Percentiles rank a stretch among this genome's conserved stretches.
phyloP scores from a whole-genome alignment of 2,797 vertebrate genomes.

The Malurus splendens region DNA sequence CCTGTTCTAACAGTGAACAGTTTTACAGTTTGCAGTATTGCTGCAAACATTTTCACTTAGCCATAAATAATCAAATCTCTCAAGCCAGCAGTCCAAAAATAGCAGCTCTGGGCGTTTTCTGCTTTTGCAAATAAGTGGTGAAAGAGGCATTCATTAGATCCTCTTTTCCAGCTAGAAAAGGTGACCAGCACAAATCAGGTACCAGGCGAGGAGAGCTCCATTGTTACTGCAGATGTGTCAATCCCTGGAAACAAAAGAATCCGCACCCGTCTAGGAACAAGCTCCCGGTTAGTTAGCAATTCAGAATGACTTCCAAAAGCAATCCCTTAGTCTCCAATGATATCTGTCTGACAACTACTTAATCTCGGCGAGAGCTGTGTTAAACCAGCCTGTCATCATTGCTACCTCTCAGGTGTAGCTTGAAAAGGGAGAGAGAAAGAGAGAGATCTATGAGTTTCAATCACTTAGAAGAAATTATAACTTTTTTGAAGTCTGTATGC shows the following conservation, averaged over 20 bases:
- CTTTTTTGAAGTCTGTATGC: slow-evolving; percentile 66
- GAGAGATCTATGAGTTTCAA: slow-evolving; percentile 65
- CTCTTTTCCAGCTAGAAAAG: background rate
- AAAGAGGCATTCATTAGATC: slow-evolving; percentile 1
- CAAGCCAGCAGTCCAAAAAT: background rate
- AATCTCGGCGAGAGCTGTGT: slow-evolving; percentile 76
- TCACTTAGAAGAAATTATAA: slow-evolving; percentile 71
- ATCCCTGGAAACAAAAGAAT: slow-evolving; percentile 46
- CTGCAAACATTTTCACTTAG: background rate
- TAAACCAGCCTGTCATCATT: slow-evolving; percentile 76
- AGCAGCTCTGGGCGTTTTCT: background rate
- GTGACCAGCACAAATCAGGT: background rate
- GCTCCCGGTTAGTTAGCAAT: slow-evolving; percentile 71
- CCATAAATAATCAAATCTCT: slow-evolving; percentile 22
- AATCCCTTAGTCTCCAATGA: slow-evolving; percentile 72
- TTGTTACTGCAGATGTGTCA: slow-evolving; percentile 42
- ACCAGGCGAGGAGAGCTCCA: background rate
- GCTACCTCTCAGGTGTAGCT: slow-evolving; percentile 61
- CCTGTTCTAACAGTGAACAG: background rate
- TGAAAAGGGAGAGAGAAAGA: slow-evolving; percentile 52
- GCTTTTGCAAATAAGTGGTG: slow-evolving; percentile 13
- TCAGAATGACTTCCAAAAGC: slow-evolving; percentile 74
- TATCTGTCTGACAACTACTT: slow-evolving; percentile 79
- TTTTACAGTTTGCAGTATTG: too few species aligned
- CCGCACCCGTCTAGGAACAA: slow-evolving; percentile 40